Evolutionary conservation across 1,140 invertebrate species (phyloP), one percentile per base, ranked within the genome.

Genomic region (Musca vetustissima): DNA sequence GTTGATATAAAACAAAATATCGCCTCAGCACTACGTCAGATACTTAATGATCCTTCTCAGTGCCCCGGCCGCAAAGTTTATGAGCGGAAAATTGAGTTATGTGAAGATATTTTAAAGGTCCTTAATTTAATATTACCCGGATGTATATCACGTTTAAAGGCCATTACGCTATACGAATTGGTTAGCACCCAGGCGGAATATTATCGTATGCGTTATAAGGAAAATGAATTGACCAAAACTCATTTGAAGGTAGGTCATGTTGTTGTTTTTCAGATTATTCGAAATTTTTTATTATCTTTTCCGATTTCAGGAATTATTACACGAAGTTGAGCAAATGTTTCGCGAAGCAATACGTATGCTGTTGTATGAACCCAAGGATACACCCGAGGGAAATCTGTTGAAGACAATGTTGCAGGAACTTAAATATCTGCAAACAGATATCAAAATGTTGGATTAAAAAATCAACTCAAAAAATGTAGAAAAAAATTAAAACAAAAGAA

Each of bases 151-250:
- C 85, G 91, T 64, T 83, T 86, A 74, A 76, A 81, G 90, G 91
- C 89, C 15, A 88, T 92, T 61, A 87, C 90, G 11, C 74, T 92
- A 24, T 93, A 92, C 68, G 91, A 94, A 80, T 78, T 93, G 70
- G 89, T 92, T 75, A 85, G 87, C 13, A 87, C 91, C 0, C 83
- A 88, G 50, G 85, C 89, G 8, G 86, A 89, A 66, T 75, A 92
- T 32, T 87, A 88, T 24, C 67, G 78, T 4, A 74, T 79, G 32
- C 50, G 75, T 15, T 82, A 70, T 50, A 73, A 68, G 13, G 76
- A 78, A 21, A 71, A 75, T 57, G 79, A 78, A 24, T 36, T 72
- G 0, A 66, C 53, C 22, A 22, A 71, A 15, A 21, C 49, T 1
- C 72, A 78, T 25, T 61, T 61, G 17, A 36, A 11, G n/a, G 57